Evolutionary conservation across 2,797 vertebrate genomes (phyloP).

Genomic region (Crenichthys baileyi): DNA sequence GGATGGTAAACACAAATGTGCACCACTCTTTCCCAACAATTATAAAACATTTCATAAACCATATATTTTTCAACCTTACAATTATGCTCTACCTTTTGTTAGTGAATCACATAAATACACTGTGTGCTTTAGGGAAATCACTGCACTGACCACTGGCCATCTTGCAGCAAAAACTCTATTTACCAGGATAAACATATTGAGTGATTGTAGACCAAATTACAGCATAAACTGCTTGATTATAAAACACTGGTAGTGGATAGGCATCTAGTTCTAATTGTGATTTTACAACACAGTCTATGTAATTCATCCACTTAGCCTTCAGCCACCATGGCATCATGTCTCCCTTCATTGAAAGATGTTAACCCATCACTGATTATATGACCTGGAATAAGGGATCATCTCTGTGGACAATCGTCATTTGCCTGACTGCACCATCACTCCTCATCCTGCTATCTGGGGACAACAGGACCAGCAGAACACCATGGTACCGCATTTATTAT

Average conservation of each 20-base stretch:
- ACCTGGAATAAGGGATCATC: constrained; percentile 20
- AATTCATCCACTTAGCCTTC: background rate
- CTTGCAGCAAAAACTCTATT: background rate
- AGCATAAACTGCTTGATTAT: background rate
- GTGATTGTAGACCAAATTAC: background rate
- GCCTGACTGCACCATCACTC: constrained; percentile 30
- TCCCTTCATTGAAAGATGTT: background rate
- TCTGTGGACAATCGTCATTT: constrained; percentile 5
- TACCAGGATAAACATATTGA: background rate
- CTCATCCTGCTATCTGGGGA: constrained; percentile 21
- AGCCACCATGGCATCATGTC: background rate
- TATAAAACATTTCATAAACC: background rate
- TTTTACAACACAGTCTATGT: background rate
- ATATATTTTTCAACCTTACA: background rate
- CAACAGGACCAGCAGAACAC: constrained; percentile 24
- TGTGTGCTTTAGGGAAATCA: background rate
- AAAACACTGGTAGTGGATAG: background rate
- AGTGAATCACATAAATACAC: background rate
- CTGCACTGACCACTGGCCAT: no score
- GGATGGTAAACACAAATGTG: background rate
- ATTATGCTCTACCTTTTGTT: background rate
- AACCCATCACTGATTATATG: constrained; percentile 11
- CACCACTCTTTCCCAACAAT: background rate
- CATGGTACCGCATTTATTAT: background rate
- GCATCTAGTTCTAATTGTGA: background rate